Percentiles rank a stretch among this genome's conserved stretches.
Conservation (phyloP, 2,113 vertebrate genomes). For the Sigmodon hispidus region DNA sequence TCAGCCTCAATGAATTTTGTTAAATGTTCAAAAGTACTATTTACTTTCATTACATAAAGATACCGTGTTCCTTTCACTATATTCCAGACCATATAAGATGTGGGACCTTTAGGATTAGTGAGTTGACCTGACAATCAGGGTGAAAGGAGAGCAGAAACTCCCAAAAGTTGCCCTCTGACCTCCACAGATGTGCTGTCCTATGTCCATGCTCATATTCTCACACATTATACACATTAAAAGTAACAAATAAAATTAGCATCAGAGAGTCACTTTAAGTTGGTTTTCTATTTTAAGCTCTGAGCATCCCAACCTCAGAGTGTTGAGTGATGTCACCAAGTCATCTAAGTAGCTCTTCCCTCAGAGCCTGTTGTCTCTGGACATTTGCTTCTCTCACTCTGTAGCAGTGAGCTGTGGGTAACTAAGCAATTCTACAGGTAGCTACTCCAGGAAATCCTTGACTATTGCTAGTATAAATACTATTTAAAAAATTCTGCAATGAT, state of each 20-base stretch:
- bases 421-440: not conserved
- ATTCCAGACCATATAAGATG: not conserved
- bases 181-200: not conserved
- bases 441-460: conserved; percentile 31
- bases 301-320: conserved; percentile 38
- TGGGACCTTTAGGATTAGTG: not conserved
- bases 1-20: not conserved
- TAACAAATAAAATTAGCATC: not conserved
- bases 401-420: not conserved
- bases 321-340: not conserved
- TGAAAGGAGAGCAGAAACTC: not conserved
- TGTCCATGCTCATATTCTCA: not conserved
- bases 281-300: conserved; percentile 41
- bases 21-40: not conserved
- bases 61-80: conserved; percentile 40
- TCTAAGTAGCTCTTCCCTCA: conserved; percentile 13
- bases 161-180: not conserved
- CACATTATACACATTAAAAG: not conserved
- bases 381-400: conserved; percentile 14
- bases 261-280: not conserved
- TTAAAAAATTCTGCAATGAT: not conserved
- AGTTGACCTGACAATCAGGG: not conserved
- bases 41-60: not conserved
- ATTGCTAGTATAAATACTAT: conserved; percentile 19
- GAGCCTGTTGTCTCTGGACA: not conserved